Conservation (phyloP, 2,888 invertebrate species). For the Tetramorium bicarinatum region DNA sequence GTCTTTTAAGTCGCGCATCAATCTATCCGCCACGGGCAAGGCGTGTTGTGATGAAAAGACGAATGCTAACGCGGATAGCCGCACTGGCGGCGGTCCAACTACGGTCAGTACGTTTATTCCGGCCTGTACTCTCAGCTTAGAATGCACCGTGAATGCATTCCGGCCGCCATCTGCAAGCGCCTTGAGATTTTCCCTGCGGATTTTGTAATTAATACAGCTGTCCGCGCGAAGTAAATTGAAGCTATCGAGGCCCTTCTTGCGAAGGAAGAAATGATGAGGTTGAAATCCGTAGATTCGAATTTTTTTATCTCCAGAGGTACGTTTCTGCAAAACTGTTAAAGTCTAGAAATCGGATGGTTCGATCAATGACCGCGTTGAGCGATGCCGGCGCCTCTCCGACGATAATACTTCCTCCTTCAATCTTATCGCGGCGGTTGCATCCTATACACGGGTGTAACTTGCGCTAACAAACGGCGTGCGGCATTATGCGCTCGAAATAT, state of each 20-base stretch:
- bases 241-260: background rate
- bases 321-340: background rate
- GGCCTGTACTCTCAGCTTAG: conserved; percentile 55
- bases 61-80: conserved; percentile 80
- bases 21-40: conserved; percentile 78
- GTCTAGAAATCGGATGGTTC: background rate
- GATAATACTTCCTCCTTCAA: conserved; percentile 33
- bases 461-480: conserved; percentile 54
- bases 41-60: conserved; percentile 82
- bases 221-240: background rate
- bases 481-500: conserved; percentile 61
- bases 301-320: background rate
- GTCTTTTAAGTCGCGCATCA: conserved; percentile 80
- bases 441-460: conserved; percentile 57
- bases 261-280: background rate
- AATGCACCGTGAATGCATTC: conserved; percentile 60
- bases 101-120: conserved; percentile 71
- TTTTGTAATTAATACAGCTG: conserved; percentile 31
- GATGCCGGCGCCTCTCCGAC: conserved; percentile 51
- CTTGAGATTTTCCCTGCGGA: conserved; percentile 60
- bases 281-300: background rate
- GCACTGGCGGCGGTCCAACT: conserved; percentile 77
- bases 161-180: conserved; percentile 42
- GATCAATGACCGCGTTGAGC: conserved; percentile 14
- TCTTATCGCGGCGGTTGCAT: conserved; percentile 56